Base-by-base conservation (phyloP, 2,888 invertebrate species). In the Drosophila helvetica region DNA sequence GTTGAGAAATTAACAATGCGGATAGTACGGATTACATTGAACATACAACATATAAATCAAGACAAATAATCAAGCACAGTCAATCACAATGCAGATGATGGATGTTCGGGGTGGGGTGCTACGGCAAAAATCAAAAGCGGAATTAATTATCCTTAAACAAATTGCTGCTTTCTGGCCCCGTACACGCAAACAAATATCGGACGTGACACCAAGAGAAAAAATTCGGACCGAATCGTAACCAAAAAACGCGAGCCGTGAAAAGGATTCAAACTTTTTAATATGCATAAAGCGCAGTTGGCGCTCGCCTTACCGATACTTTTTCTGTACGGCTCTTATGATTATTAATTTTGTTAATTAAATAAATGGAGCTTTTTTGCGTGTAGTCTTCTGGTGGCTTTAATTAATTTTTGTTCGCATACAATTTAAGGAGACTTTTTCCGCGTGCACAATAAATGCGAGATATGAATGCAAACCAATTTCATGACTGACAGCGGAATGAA, bases 11-110 rank as follows among this genome's bases (percentile, higher is more conserved):
- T 25, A 77, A 73, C 74, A 17, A 19, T 17, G 38, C 30, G 48
- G 43, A 38, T n/a, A 30, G 17, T 17, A 15, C 6, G 42, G 25
- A 53, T 52, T 50, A 63, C 10, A 22, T 27, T 30, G 51, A 61
- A 70, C 64, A 58, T 50, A 54, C 48, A 66, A 82, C 72, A 79
- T 61, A 22, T 68, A 86, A 86, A 86, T 84, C 85, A 79, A 79
- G 84, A 84, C 81, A 86, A 84, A 79, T 86, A 86, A 82, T 77
- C 82, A 79, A 79, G 81, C 84, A 69, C 62, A 75, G 77, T 76
- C 48, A 65, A 80, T 75, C 50, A 51, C 58, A 66, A 30, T 45
- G 45, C 45, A 45, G 30, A 46, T 19, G 46, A 27, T 56, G 45
- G n/a, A 45, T 27, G 18, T 43, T 25, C 27, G 27, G 2, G 6